phyloP scores from a whole-genome alignment of 1,140 invertebrate species.

The Ooceraea biroi region DNA sequence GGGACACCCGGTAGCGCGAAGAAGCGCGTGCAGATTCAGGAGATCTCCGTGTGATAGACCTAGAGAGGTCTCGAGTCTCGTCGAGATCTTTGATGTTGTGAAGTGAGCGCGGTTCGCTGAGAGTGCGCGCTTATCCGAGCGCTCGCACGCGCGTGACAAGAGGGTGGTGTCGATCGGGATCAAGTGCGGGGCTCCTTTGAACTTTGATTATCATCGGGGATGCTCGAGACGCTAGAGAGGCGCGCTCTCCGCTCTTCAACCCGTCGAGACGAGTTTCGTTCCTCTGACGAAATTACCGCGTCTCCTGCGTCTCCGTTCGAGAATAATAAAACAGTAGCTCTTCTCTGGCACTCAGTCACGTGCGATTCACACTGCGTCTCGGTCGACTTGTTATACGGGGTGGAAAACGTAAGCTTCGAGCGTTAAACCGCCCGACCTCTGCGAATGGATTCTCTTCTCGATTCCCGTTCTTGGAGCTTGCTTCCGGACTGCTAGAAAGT shows the following conservation, averaged over 20 bases:
- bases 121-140: too few species aligned
- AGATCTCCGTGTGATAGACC: conserved; percentile 92
- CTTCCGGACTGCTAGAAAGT: not conserved
- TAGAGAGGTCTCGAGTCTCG: too few species aligned
- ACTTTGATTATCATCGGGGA: conserved; percentile 32
- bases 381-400: conserved; percentile 8
- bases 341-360: not conserved
- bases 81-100: conserved; percentile 3
- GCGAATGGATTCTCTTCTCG: conserved; percentile 12
- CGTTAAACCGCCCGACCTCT: not conserved
- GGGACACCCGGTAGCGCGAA: conserved; percentile 91
- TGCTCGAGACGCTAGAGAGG: conserved; percentile 12
- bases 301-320: conserved; percentile 1
- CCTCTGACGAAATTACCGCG: conserved; percentile 14
- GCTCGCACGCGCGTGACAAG: not conserved
- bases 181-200: conserved; percentile 33
- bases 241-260: not conserved
- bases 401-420: not conserved
- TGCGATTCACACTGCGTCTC: not conserved
- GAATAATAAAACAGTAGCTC: not conserved
- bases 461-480: not conserved
- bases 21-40: conserved; percentile 95
- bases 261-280: conserved; percentile 18
- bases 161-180: conserved; percentile 28
- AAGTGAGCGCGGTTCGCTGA: not conserved